phyloP scores from a whole-genome alignment of 2,888 invertebrate genomes.

The Zootermopsis nevadensis region DNA sequence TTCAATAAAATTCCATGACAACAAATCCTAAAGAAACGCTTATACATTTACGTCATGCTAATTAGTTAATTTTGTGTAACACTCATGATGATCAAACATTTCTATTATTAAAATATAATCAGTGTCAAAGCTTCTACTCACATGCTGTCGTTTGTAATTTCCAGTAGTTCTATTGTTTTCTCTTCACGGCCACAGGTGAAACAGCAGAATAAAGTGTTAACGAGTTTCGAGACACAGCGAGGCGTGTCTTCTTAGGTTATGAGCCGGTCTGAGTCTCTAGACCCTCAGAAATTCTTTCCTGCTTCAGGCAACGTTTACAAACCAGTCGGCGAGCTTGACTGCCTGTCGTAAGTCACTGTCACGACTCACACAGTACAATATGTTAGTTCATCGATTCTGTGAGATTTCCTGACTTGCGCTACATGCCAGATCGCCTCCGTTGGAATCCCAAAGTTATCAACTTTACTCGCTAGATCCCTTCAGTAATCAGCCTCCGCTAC shows the following conservation, averaged over 20 bases:
- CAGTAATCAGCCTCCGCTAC: too few relatives aligned
- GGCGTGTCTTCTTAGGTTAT: background rate
- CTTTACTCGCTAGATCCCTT: too few relatives aligned
- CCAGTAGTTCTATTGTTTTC: slow-evolving; percentile 17
- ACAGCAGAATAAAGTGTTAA: background rate
- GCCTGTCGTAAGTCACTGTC: background rate
- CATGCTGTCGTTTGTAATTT: slow-evolving; percentile 8
- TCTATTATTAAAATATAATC: slow-evolving; percentile 23
- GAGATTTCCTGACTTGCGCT: background rate
- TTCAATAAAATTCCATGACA: background rate
- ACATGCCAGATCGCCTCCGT: too few relatives aligned
- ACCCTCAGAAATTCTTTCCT: background rate
- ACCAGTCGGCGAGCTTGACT: background rate
- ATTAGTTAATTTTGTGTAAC: background rate
- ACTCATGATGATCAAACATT: slow-evolving; percentile 18
- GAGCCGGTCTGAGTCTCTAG: background rate
- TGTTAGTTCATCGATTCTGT: background rate
- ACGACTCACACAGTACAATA: background rate
- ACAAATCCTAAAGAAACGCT: background rate
- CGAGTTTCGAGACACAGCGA: background rate
- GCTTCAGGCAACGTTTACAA: slow-evolving; percentile 2
- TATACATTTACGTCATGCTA: background rate
- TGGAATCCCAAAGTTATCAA: too few relatives aligned
- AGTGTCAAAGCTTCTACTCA: slow-evolving; percentile 26
- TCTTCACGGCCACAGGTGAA: slow-evolving; percentile 2